Evolutionary conservation across 2,797 vertebrate genomes (phyloP).

Genomic region (Mormyrops boulengeri): DNA sequence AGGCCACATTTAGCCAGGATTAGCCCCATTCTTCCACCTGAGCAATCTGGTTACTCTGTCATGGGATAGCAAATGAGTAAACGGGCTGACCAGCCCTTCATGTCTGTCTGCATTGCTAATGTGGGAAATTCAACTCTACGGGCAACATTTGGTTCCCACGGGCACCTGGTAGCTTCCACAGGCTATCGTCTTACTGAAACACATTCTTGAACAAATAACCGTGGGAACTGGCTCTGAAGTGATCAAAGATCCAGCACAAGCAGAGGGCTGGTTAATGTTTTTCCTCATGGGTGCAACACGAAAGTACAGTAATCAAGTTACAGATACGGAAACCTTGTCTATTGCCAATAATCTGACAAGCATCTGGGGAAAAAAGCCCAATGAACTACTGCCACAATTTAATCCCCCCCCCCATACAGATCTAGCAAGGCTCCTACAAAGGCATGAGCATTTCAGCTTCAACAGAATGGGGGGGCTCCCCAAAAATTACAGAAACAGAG

Average conservation of each 20-base stretch:
- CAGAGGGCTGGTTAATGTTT: constrained; percentile 54
- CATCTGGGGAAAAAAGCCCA: not conserved
- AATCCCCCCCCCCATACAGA: not conserved
- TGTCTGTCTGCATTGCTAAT: constrained; percentile 52
- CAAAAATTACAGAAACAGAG: not conserved
- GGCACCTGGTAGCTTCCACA: constrained; percentile 43
- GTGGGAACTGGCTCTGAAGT: constrained; percentile 64
- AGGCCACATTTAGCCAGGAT: constrained; percentile 54
- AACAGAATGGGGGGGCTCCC: not conserved
- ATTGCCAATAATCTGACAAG: constrained; percentile 24
- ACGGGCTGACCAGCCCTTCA: constrained; percentile 49
- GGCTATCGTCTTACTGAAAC: constrained; percentile 52
- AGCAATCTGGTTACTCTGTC: constrained; percentile 62
- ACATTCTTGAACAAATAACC: constrained; percentile 55
- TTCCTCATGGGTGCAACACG: constrained; percentile 31
- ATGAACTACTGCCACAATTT: not conserved
- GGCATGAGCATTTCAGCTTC: not conserved
- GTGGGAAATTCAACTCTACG: constrained; percentile 68
- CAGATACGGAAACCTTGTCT: not conserved
- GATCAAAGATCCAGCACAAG: constrained; percentile 40
- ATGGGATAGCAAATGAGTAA: constrained; percentile 64
- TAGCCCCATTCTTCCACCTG: constrained; percentile 46
- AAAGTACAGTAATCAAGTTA: constrained; percentile 31
- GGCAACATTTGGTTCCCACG: constrained; percentile 68
- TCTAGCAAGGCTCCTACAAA: not conserved